Evolutionary conservation across 1,140 invertebrate genomes (phyloP), one percentile per base, ranked within the genome.

Genomic region (Akabosia matsudoensis): DNA sequence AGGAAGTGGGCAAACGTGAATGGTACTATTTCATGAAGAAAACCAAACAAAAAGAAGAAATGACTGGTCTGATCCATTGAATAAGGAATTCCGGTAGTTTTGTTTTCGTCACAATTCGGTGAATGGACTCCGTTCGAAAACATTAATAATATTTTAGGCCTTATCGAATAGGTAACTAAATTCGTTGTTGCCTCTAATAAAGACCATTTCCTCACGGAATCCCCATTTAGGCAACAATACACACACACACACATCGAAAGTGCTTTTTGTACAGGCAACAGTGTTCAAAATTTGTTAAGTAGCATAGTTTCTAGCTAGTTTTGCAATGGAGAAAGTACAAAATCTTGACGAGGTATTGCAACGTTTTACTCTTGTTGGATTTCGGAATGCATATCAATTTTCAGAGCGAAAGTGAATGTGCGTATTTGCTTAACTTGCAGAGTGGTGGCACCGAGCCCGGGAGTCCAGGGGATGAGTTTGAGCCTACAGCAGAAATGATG

Each of bases 401-500:
- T n/a, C n/a, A n/a, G 37, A 45, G 18, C 18, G 37, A 28, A 30
- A 30, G 22, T 67, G 3, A 28, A 28, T 67, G 10, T 13, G 26
- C 7, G 4, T 67, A 30, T 24, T 22, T 67, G 24, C 10, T 67
- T 30, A n/a, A 61, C 4, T 67, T 30, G 7, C 22, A 72, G 70
- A 72, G 33, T 28, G 70, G 37, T 2, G 30, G 26, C 33, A 45
- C 52, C 16, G 73, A 56, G 54, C 75, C 79, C 0, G 72, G 70
- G 3, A 77, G 78, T 83, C 33, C 84, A 34, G 88, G 88, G 75
- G 83, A 88, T 80, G 90, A 91, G 80, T 91, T 92, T 87, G 90
- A 90, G 83, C 90, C 90, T 51, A 86, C 88, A 37, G 89, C 89
- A 61, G 95, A 97, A 85, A 95, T 97, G 93, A 91, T 97, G 88